Base-by-base conservation (phyloP, 2,113 vertebrate species). In the Platichthys flesus region DNA sequence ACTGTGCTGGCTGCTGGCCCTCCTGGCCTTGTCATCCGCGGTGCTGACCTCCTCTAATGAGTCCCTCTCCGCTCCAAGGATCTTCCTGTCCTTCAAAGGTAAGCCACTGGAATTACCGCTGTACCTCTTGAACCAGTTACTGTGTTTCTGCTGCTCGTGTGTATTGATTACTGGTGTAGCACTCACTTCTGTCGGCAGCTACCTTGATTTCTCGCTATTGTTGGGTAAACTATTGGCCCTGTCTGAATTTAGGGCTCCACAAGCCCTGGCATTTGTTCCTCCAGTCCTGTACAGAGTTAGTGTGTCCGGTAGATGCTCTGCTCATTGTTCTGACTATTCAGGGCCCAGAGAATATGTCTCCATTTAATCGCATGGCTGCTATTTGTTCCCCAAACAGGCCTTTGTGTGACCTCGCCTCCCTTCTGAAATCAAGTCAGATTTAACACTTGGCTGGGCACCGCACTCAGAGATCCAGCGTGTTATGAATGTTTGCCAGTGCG, bases 21-120 rank as follows among this genome's bases (percentile, higher is more conserved):
- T 94, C 76, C 71, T 94, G 91, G 90, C 91, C 78, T 78, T 88
- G 64, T 82, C 89, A 14, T 89, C 89, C 5, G 93, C 79, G 80
- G 74, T 24, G 13, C 76, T 90, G 64, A 78, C 83, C n/a, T 40
- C 85, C 61, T 77, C 91, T 77, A 84, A 68, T 10, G 93, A 93
- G 72, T 83, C 89, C 15, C 88, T 94, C 52, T 94, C 94, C 13
- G 93, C 90, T 76, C 94, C 94, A 66, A 88, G 94, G 76, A 93
- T 95, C 81, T 95, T 93, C 88, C 86, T 95, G 72, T 94, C 94
- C 88, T 95, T 95, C 87, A 95, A 95, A 94, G 94, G 94, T 95
- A 93, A 91, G 90, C 21, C 35, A 49, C 70, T 73, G 0, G 24
- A 49, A 63, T 67, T 58, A 65, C 73, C 69, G 37, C 40, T 42